Conservation (phyloP, 1,140 invertebrate genomes). For the Lordiphosa collinella region DNA sequence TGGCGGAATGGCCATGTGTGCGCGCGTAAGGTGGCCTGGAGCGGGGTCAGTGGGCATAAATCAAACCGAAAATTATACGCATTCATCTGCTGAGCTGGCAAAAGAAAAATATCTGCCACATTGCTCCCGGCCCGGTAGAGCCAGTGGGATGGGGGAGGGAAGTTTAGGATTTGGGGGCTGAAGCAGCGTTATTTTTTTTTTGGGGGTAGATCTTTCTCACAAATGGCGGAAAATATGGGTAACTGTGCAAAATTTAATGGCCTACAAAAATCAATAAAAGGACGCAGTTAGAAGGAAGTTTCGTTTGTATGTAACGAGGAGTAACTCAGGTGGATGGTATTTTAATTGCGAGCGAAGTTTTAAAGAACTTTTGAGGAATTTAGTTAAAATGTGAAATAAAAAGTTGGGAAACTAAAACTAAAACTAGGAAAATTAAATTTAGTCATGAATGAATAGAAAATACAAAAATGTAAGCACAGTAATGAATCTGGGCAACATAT, state of each 20-base stretch:
- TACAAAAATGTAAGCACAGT: too few relatives aligned
- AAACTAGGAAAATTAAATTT: too few relatives aligned
- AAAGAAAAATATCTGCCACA: slow-evolving; percentile 75
- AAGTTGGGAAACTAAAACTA: too few relatives aligned
- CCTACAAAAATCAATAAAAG: slow-evolving; percentile 71
- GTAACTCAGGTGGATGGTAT: neutral
- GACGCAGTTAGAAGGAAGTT: slow-evolving; percentile 27
- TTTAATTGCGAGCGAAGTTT: neutral
- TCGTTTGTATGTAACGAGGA: too few relatives aligned
- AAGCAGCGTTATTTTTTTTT: slow-evolving; percentile 8
- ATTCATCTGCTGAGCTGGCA: slow-evolving; percentile 78
- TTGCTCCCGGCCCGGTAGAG: slow-evolving; percentile 31
- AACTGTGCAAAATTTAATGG: slow-evolving; percentile 77
- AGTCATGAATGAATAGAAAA: too few relatives aligned
- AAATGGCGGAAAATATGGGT: slow-evolving; percentile 76
- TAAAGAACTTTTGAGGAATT: too few relatives aligned
- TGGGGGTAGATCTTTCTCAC: slow-evolving; percentile 37
- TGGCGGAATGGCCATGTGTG: slow-evolving; percentile 50
- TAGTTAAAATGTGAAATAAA: too few relatives aligned
- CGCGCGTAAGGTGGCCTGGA: slow-evolving; percentile 39
- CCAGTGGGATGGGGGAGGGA: neutral
- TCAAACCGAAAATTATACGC: slow-evolving; percentile 79
- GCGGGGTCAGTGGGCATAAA: slow-evolving; percentile 75
- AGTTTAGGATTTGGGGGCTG: neutral
- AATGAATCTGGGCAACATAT: too few relatives aligned